phyloP scores from a whole-genome alignment of 2,113 vertebrate genomes.

The Marmota flaviventris region DNA sequence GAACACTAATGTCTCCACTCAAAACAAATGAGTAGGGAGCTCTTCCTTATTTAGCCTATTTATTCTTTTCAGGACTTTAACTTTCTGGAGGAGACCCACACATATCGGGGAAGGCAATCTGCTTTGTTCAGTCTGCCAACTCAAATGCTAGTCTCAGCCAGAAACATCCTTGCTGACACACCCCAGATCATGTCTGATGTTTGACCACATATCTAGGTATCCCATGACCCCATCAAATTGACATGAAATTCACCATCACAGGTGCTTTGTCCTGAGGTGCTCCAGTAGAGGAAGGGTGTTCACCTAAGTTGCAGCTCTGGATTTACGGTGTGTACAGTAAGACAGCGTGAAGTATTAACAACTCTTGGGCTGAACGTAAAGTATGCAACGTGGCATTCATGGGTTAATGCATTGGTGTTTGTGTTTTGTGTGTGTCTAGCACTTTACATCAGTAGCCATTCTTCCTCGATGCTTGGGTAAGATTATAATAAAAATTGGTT shows the following conservation, averaged over 20 bases:
- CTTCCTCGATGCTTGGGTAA: background rate
- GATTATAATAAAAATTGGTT: constrained; percentile 26
- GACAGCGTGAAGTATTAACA: background rate
- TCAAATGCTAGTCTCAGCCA: background rate
- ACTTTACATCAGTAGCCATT: background rate
- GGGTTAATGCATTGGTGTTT: background rate
- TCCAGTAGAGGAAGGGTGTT: background rate
- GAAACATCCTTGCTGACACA: background rate
- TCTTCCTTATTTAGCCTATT: background rate
- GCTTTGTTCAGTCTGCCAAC: background rate
- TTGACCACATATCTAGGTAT: background rate
- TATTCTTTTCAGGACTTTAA: background rate
- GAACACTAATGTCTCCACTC: background rate
- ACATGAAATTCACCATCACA: background rate
- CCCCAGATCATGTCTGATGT: background rate
- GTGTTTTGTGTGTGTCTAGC: background rate
- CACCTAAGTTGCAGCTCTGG: background rate
- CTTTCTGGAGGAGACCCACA: background rate
- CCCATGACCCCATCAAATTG: background rate
- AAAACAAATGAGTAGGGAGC: background rate
- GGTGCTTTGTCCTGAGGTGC: background rate
- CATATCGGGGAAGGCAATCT: background rate
- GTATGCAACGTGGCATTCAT: background rate
- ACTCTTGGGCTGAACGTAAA: background rate
- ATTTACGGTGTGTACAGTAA: background rate